Conservation (phyloP, 2,797 vertebrate genomes). For the Mus caroli region DNA sequence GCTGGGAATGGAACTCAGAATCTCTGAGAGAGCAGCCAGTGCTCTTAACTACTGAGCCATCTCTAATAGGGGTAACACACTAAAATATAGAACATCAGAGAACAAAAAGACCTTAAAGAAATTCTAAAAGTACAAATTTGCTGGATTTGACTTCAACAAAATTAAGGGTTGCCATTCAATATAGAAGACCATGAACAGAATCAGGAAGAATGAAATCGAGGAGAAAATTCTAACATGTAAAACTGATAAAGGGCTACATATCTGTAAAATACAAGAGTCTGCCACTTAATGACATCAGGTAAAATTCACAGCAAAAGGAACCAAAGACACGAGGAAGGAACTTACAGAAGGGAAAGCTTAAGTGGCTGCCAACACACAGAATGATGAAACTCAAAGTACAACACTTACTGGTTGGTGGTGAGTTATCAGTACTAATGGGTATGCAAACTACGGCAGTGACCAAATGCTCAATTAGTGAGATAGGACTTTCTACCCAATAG, state of each 20-base stretch:
- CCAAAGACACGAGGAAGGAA: not conserved
- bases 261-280: conserved; percentile 7
- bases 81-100: not conserved
- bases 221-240: conserved; percentile 46
- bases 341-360: conserved; percentile 38
- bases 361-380: not conserved
- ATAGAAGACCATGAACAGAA: conserved; percentile 9
- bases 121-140: conserved; percentile 18
- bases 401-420: not conserved
- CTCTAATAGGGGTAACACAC: not conserved
- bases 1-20: not conserved
- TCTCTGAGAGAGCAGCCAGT: not conserved
- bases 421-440: not conserved
- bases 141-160: conserved; percentile 47
- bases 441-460: not conserved
- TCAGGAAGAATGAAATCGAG: conserved; percentile 13
- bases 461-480: conserved; percentile 1
- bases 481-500: not conserved
- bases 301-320: not conserved
- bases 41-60: not conserved
- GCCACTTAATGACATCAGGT: conserved; percentile 21
- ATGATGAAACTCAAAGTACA: conserved; percentile 23
- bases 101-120: conserved; percentile 23
- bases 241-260: conserved; percentile 50
- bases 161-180: not conserved